phyloP scores from a whole-genome alignment of 2,797 vertebrate species.

The Gallinago nigripennis region DNA sequence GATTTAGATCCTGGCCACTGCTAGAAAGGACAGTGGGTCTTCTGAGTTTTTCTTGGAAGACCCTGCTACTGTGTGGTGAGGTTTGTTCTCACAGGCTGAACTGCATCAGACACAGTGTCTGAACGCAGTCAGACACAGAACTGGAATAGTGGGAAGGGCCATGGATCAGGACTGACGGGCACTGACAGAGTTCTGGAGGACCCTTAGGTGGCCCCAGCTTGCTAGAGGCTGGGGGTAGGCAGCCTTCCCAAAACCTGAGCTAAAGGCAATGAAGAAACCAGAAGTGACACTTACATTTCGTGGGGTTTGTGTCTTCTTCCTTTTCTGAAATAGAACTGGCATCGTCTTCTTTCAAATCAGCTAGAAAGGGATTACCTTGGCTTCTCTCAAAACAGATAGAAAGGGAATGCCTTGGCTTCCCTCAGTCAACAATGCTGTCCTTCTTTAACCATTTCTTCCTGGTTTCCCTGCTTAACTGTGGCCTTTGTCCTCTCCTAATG shows the following conservation, averaged over 20 bases:
- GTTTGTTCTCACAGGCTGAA: not conserved
- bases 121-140: not conserved
- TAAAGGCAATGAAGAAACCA: not conserved
- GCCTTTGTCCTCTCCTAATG: not conserved
- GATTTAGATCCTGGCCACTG: not conserved
- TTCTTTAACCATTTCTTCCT: not conserved
- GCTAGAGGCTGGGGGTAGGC: not conserved
- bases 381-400: not conserved
- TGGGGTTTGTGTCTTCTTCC: not conserved
- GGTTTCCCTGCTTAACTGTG: not conserved
- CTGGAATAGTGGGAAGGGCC: not conserved
- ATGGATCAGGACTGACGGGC: not conserved
- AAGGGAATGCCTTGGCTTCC: not conserved
- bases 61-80: not conserved
- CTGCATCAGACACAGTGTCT: not conserved
- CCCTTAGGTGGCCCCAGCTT: not conserved
- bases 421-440: not conserved
- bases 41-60: not conserved
- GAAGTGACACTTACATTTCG: not conserved
- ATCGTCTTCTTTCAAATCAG: not conserved
- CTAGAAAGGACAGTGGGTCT: not conserved
- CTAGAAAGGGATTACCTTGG: not conserved
- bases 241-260: not conserved
- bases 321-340: not conserved
- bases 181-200: slow-evolving; percentile 8